Evolutionary conservation across 2,113 vertebrate genomes (phyloP), one percentile per base, ranked within the genome.

Genomic region (Antidorcas marsupialis): DNA sequence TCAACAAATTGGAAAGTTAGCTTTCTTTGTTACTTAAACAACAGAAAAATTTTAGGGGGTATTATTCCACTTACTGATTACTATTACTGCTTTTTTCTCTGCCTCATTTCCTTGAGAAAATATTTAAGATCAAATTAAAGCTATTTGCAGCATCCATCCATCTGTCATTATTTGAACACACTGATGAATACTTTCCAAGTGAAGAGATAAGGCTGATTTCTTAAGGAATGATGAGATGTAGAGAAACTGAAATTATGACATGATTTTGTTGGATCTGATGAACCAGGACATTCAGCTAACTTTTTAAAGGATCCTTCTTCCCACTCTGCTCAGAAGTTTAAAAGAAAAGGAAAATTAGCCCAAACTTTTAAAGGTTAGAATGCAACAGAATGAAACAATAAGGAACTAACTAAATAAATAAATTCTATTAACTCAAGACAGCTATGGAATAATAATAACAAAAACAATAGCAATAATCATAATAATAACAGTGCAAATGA

Each of bases 41-140:
- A 36, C 39, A 94, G 87, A 39, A 74, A 93, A 27, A 1, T 84
- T 93, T 78, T 36, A 86, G 59, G 39, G 23, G 82, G 39, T 27
- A 78, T 87, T 55, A 62, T 95, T 96, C 15, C 11, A 59, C 16
- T 97, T 71, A 81, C 45, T 89, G 78, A 79, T 95, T 59, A 76
- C 30, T 78, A 95, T 89, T 36, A 62, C 33, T 74, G 53, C 78
- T 52, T 95, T 84, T 98, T 88, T 55, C 30, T 87, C 33, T 92
- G 87, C 79, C 76, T 91, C 60, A 84, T 94, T 93, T 98, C 67
- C 90, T 91, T 79, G 81, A 84, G 79, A 94, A 97, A 97, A 95
- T 50, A 94, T 90, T 95, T 91, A 62, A 84, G 39, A 96, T 95
- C 53, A 97, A 95, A 84, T 97, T 78, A 92, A 92, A 92, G 27